Base-by-base conservation (phyloP, 1,140 invertebrate species). In the Venturia canescens region DNA sequence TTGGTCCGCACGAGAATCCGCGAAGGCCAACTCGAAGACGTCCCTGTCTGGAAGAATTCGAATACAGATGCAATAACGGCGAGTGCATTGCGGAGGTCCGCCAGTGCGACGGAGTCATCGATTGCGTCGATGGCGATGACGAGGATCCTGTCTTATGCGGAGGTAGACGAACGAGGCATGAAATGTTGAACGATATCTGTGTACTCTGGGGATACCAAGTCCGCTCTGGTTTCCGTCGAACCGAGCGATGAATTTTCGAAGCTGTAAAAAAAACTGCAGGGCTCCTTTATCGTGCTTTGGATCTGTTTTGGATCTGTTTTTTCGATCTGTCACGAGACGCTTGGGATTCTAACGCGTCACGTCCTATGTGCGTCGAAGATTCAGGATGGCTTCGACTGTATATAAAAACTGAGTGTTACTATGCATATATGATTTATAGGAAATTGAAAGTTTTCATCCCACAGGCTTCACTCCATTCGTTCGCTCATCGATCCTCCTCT, bases 51-150 rank as follows among this genome's bases (percentile, higher is more conserved):
- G 15, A 50, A 27, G 75, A 60, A 38, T 75, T 91, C 57, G 80
- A 90, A 81, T 91, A 90, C 81, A 75, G 78, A 66, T 93, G 92
- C 84, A 83, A 81, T 74, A 88, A 91, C 85, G 89, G 90, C 18
- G 82, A 83, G 31, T 93, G 92, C 82, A 88, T 93, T 66, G 81
- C 85, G 13, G 44, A 67, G 0, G 60, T 31, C 7, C 84, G 81
- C 75, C 80, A 83, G 38, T 93, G 93, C 87, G 90, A 93, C 84
- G 86, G 88, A 9, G 80, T 87, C 29, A 70, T 34, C 34, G 91
- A 93, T 83, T 93, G 92, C 83, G 48, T 72, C 60, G 90, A 93
- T 85, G 84, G 86, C 84, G 92, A 93, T 84, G 44, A 57, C 15
- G 27, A 67, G 44, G 44, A 29, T 23, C 27, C n/a, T 44, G 78